phyloP scores from a whole-genome alignment of 2,113 vertebrate species.

The Bubalus kerabau region DNA sequence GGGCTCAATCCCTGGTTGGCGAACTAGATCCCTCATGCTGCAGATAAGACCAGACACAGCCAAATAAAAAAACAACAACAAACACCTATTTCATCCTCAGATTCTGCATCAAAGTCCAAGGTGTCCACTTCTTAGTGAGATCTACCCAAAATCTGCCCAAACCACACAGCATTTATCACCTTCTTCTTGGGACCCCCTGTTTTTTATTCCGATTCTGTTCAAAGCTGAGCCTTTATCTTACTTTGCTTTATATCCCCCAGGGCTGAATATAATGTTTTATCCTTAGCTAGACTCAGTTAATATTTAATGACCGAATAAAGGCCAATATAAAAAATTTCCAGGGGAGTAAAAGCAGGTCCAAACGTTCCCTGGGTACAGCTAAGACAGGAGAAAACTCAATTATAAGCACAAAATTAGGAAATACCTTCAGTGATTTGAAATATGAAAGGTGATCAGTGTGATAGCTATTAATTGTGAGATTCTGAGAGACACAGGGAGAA shows the following conservation, averaged over 20 bases:
- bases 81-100: neutral
- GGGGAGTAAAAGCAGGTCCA: neutral
- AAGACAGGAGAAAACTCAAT: neutral
- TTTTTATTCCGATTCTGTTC: conserved; percentile 1
- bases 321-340: conserved; percentile 13
- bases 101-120: neutral
- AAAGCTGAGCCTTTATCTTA: conserved; percentile 30
- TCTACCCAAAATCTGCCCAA: neutral
- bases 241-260: conserved; percentile 29
- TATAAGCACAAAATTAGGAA: conserved; percentile 10
- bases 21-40: neutral
- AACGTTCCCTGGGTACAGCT: neutral
- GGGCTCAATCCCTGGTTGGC: neutral
- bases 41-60: neutral
- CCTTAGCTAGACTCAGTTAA: conserved; percentile 32
- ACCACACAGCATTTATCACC: neutral
- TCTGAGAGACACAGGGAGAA: neutral
- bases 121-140: neutral
- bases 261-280: conserved; percentile 11
- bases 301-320: conserved; percentile 60
- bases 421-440: neutral
- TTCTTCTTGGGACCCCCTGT: neutral
- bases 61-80: neutral
- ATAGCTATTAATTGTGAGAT: neutral
- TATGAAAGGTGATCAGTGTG: neutral